Evolutionary conservation across 2,888 invertebrate species (phyloP).

Genomic region (Tipula helvola): DNA sequence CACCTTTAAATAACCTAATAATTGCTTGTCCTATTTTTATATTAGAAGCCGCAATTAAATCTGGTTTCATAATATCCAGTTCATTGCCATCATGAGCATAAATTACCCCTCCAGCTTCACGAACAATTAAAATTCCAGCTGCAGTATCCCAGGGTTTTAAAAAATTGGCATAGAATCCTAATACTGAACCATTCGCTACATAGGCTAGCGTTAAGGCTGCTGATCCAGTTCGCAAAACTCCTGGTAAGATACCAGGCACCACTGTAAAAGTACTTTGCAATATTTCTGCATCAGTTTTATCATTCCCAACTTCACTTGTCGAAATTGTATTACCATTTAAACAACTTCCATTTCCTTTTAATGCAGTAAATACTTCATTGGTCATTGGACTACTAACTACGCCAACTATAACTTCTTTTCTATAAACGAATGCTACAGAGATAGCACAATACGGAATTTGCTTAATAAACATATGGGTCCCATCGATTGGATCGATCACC

Average conservation of each 20-base stretch:
- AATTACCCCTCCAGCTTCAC: conserved; percentile 63
- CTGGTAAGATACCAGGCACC: neutral
- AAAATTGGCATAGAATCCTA: conserved; percentile 56
- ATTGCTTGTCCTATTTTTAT: neutral
- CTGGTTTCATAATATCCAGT: neutral
- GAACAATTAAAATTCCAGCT: conserved; percentile 58
- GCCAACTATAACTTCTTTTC: conserved; percentile 48
- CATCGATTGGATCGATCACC: conserved; percentile 81
- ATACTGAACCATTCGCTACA: conserved; percentile 54
- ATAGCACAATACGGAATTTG: conserved; percentile 53
- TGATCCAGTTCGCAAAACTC: conserved; percentile 50
- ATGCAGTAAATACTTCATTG: conserved; percentile 57
- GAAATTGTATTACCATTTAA: conserved; percentile 51
- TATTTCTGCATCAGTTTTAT: conserved; percentile 12
- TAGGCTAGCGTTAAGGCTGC: conserved; percentile 58
- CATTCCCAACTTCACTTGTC: conserved; percentile 19
- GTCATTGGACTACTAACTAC: conserved; percentile 63
- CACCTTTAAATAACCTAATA: neutral
- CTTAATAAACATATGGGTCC: conserved; percentile 71
- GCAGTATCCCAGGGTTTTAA: conserved; percentile 68
- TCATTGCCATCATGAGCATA: conserved; percentile 43
- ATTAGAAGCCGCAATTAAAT: neutral
- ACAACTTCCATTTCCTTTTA: conserved; percentile 58
- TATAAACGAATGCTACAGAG: conserved; percentile 48
- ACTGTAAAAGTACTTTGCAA: neutral